phyloP scores from a whole-genome alignment of 2,113 vertebrate species.

The Pachyramphus minor region DNA sequence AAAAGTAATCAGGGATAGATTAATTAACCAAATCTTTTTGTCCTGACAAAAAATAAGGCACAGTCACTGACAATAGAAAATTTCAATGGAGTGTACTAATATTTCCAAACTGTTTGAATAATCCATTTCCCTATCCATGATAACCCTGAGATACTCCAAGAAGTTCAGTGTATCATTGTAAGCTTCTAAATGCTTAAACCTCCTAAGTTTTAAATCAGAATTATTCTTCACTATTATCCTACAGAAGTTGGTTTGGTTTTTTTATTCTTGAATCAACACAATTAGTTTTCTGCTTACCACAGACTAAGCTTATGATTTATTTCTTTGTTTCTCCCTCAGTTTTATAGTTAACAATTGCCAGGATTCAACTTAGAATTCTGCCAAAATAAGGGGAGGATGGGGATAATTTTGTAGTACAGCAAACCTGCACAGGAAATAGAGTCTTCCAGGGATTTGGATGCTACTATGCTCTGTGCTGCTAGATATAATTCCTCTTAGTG shows the following conservation, averaged over 20 bases:
- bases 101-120: neutral
- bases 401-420: neutral
- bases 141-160: neutral
- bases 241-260: neutral
- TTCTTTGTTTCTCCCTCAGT: neutral
- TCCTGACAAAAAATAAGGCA: neutral
- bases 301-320: neutral
- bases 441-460: neutral
- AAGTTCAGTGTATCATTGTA: neutral
- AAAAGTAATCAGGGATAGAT: slow-evolving; percentile 16
- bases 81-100: neutral
- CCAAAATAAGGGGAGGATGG: neutral
- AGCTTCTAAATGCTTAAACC: neutral
- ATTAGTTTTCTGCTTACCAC: neutral
- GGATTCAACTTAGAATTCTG: neutral
- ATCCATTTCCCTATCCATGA: neutral
- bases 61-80: neutral
- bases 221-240: neutral
- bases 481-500: neutral
- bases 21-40: slow-evolving; percentile 14
- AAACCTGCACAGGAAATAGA: neutral
- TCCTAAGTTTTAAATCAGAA: neutral
- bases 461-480: neutral
- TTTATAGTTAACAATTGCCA: neutral
- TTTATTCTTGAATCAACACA: neutral